Percentiles rank a stretch among this genome's conserved stretches.
Conservation (phyloP, 2,888 invertebrate species). For the Onthophagus sagittarius region DNA sequence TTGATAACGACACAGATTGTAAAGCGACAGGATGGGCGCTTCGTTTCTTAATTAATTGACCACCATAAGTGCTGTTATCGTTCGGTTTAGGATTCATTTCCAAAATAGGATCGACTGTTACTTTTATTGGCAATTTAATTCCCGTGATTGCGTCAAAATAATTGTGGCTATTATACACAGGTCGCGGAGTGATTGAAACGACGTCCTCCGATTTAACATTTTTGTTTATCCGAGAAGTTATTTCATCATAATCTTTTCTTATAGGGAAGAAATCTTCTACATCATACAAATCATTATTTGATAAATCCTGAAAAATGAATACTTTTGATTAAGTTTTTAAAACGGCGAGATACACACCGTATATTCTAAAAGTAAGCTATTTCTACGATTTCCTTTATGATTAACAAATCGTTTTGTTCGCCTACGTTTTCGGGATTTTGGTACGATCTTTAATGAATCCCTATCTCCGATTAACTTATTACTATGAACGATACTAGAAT, state of each 20-base stretch:
- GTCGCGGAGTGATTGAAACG: not conserved
- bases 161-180: not conserved
- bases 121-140: not conserved
- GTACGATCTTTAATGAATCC: constrained; percentile 1
- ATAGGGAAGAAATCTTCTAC: not conserved
- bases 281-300: not conserved
- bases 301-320: not conserved
- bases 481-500: not conserved
- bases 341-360: not conserved
- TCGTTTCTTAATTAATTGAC: not conserved
- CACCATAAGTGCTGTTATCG: not conserved
- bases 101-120: not conserved
- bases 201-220: not conserved
- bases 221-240: not conserved
- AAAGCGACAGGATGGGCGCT: not conserved
- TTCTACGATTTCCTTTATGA: not conserved
- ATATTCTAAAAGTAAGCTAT: not conserved
- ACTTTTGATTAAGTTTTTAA: not conserved
- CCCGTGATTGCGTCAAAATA: not conserved
- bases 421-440: constrained; percentile 4
- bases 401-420: not conserved
- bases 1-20: not conserved
- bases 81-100: not conserved
- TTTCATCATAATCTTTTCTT: not conserved
- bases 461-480: not conserved